Evolutionary conservation across 2,797 vertebrate species (phyloP).

Genomic region (Antennarius maculatus): DNA sequence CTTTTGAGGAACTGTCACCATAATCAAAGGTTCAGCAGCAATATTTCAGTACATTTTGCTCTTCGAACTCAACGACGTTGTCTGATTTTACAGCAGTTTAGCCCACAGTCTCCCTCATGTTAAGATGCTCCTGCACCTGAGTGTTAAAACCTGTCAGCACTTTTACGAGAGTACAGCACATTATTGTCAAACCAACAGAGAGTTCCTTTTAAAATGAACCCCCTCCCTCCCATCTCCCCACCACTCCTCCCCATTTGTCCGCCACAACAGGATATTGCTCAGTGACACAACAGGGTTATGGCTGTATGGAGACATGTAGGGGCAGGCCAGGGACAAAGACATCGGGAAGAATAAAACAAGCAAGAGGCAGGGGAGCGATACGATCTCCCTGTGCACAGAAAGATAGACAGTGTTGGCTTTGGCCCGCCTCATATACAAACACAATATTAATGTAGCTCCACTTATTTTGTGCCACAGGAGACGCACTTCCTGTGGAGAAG

Average conservation of each 20-base stretch:
- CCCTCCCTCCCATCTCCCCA: not conserved
- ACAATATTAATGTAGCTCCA: conserved; percentile 44
- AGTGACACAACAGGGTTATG: conserved; percentile 61
- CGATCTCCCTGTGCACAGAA: conserved; percentile 60
- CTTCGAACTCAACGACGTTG: not conserved
- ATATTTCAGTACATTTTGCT: conserved; percentile 21
- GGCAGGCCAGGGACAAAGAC: conserved; percentile 75
- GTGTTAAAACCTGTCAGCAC: conserved; percentile 25
- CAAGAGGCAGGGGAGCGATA: conserved; percentile 68
- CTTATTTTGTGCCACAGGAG: conserved; percentile 42
- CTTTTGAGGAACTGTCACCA: conserved; percentile 57
- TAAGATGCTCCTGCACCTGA: conserved; percentile 38
- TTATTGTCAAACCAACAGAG: conserved; percentile 23
- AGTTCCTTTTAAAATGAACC: conserved; percentile 13
- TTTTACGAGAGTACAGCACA: not conserved
- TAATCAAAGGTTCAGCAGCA: conserved; percentile 1
- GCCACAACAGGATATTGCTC: conserved; percentile 76
- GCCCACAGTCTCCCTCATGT: too few species aligned
- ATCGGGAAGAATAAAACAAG: conserved; percentile 53
- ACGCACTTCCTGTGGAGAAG: conserved; percentile 15
- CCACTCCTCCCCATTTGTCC: conserved; percentile 9
- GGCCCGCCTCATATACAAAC: conserved; percentile 52
- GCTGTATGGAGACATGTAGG: conserved; percentile 71
- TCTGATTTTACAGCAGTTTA: not conserved
- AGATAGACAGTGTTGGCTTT: conserved; percentile 61